A percentile compares a stretch with the other conserved stretches of the same genome.
Evolutionary conservation across 2,113 vertebrate genomes (phyloP).

Genomic region (Columba livia): DNA sequence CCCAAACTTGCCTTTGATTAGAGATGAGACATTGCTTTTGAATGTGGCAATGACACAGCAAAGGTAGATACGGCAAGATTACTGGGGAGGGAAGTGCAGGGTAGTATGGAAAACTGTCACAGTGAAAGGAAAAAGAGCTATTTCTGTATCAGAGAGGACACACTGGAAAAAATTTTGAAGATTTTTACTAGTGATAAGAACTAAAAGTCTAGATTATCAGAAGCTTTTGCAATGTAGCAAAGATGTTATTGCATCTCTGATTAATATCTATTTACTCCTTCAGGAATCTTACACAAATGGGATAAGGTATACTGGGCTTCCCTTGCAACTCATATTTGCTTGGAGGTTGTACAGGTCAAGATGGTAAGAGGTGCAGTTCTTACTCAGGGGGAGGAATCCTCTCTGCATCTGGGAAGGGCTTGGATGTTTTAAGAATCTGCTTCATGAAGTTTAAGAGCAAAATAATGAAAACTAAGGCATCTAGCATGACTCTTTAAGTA

Average conservation of each 20-base stretch:
- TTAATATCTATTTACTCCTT: not conserved
- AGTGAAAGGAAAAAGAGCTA: not conserved
- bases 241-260: not conserved
- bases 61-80: not conserved
- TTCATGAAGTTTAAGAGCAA: not conserved
- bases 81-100: not conserved
- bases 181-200: not conserved
- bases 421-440: not conserved
- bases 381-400: not conserved
- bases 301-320: not conserved
- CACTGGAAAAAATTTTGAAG: not conserved
- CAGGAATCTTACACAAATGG: not conserved
- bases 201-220: not conserved
- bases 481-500: not conserved
- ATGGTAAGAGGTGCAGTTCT: not conserved
- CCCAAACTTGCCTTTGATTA: not conserved
- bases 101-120: not conserved
- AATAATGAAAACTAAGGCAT: not conserved
- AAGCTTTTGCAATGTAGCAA: not conserved
- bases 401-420: not conserved
- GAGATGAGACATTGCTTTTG: not conserved
- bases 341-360: not conserved
- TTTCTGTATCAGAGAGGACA: not conserved
- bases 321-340: not conserved
- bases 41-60: not conserved